Evolutionary conservation across 23 tunicate species (phyloP), one percentile per base, ranked within the genome.

Genomic region (Halocynthia aurantium): DNA sequence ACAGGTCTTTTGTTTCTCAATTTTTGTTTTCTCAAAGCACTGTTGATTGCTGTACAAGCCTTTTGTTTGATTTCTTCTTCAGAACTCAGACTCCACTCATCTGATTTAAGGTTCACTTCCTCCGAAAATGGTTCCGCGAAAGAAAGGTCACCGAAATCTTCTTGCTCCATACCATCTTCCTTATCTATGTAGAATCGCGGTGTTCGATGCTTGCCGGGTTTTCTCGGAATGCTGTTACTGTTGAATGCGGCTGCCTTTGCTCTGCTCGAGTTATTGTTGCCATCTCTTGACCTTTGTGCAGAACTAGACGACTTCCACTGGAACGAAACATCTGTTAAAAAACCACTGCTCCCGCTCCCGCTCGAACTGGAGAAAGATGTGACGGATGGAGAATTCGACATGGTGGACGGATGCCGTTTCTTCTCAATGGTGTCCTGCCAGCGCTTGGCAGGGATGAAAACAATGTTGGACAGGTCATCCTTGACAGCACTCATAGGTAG

Each of bases 181-280:
- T 64, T 64, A n/a, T 74, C 78, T 8, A 74, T 74, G 63, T 74
- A 74, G 21, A 74, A 74, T 10, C 78, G 78, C 0, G 78, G 78
- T 53, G 55, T 9, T 7, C 78, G 78, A 56, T 74, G 78, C 10
- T 21, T 22, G 9, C 78, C 78, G 13, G 78, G 78, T 54, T 74
- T 74, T 74, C 78, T 52, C 18, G 78, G 57, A 12, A 74, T 31
- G 44, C 44, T 31, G 44, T 31, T 31, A 31, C 44, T 31, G 44
- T 31, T 31, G 44, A 31, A 31, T 31, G 44, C 44, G 44, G 44
- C 44, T 31, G 44, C 44, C 44, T 31, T 31, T 31, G 51, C 50
- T 10, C 21, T 20, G 63, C 57, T 54, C 19, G 55, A 20, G 57
- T 64, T 74, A 64, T 10, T 54, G 31, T 10, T 52, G n/a, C 21